phyloP scores from a whole-genome alignment of 2,888 invertebrate species.

The Odiellus spinosus region DNA sequence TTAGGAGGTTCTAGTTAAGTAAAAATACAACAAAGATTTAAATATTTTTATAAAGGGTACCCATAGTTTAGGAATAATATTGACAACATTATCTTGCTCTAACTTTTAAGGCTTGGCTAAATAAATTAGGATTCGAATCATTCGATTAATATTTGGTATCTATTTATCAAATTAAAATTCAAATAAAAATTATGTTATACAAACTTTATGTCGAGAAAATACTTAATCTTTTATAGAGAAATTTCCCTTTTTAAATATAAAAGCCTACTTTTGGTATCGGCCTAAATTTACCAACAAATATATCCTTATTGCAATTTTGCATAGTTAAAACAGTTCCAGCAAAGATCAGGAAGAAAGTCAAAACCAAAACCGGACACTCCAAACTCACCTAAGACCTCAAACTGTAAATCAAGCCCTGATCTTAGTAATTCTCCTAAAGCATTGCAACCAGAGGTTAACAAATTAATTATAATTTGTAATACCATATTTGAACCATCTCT shows the following conservation, averaged over 20 bases:
- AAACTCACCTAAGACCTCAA: slow-evolving; percentile 2
- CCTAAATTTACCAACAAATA: slow-evolving; percentile 1
- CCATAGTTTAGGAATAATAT: not conserved
- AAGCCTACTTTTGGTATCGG: not conserved
- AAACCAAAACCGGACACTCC: slow-evolving; percentile 5
- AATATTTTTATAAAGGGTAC: not conserved
- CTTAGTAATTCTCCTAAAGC: not conserved
- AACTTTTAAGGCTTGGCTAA: too few species aligned
- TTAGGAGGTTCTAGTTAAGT: too few species aligned
- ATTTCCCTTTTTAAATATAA: not conserved
- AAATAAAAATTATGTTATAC: too few species aligned
- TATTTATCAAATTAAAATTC: too few species aligned
- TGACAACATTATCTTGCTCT: too few species aligned
- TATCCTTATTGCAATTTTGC: not conserved
- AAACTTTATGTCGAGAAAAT: too few species aligned
- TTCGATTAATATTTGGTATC: too few species aligned
- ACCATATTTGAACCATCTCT: too few species aligned
- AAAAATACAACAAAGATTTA: not conserved
- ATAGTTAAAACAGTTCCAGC: slow-evolving; percentile 14
- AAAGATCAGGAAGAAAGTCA: slow-evolving; percentile 6
- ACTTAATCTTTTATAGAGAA: not conserved
- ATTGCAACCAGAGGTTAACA: too few species aligned
- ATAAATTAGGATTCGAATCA: too few species aligned
- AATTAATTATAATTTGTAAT: too few species aligned
- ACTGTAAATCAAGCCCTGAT: slow-evolving; percentile 3